Evolutionary conservation across 2,888 invertebrate genomes (phyloP).

Genomic region (Troides oblongomaculatus): DNA sequence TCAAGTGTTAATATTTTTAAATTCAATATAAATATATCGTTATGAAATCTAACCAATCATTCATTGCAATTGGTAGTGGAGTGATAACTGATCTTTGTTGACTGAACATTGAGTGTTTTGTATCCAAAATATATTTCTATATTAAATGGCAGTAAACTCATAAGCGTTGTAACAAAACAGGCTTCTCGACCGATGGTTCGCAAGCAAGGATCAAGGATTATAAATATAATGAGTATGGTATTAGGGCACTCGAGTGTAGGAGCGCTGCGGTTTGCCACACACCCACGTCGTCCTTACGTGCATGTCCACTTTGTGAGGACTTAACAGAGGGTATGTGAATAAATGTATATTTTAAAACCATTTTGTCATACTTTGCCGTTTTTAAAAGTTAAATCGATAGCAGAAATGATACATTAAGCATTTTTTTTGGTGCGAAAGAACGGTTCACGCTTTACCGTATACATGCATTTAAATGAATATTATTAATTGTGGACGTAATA

Average conservation of each 20-base stretch:
- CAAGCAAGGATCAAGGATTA: constrained; percentile 49
- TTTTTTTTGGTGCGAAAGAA: too few relatives aligned
- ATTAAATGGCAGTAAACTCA: constrained; percentile 4
- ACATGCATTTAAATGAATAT: too few relatives aligned
- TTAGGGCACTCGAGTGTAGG: constrained; percentile 66
- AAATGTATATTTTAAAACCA: constrained; percentile 18
- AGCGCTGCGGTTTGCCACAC: constrained; percentile 70
- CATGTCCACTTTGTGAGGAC: constrained; percentile 17
- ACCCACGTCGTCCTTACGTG: constrained; percentile 36
- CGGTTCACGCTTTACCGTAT: too few relatives aligned
- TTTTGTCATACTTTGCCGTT: constrained; percentile 13
- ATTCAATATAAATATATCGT: too few relatives aligned
- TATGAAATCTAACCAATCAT: too few relatives aligned
- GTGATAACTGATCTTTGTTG: too few relatives aligned
- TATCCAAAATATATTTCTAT: too few relatives aligned
- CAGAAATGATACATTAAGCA: too few relatives aligned
- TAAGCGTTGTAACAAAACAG: constrained; percentile 16
- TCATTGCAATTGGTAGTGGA: too few relatives aligned
- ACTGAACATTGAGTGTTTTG: too few relatives aligned
- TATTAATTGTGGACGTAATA: too few relatives aligned
- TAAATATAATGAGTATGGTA: constrained; percentile 57
- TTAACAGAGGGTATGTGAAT: constrained; percentile 3
- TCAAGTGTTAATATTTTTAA: too few relatives aligned
- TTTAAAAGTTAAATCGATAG: constrained; percentile 6
- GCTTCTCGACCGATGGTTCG: constrained; percentile 27